A percentile compares a stretch with the other conserved stretches of the same genome.
Conservation (phyloP, 2,888 invertebrate species). For the Abrostola triplasia region DNA sequence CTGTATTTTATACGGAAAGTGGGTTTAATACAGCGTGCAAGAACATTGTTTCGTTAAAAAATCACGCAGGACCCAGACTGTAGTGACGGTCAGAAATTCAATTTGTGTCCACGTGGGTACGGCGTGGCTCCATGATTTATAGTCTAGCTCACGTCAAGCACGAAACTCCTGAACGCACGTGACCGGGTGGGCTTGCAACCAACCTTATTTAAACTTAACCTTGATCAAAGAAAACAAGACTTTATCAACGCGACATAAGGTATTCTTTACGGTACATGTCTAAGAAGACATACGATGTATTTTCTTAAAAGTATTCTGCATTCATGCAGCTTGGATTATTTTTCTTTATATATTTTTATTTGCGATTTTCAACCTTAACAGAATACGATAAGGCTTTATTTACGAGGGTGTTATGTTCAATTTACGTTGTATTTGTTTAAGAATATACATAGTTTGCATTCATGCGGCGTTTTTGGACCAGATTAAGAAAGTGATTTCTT, state of each 20-base stretch:
- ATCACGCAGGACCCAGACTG: constrained; percentile 15
- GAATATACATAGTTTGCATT: constrained; percentile 4
- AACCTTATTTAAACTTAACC: constrained; percentile 5
- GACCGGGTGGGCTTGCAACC: constrained; percentile 27
- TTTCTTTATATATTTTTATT: constrained; percentile 10
- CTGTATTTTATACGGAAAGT: neutral
- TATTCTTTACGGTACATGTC: neutral
- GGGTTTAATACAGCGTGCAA: neutral
- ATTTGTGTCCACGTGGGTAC: constrained; percentile 45
- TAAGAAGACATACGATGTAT: neutral
- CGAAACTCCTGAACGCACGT: constrained; percentile 47
- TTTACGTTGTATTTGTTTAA: neutral
- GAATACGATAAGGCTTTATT: neutral
- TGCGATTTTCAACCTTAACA: constrained; percentile 3
- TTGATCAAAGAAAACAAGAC: neutral
- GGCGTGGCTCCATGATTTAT: constrained; percentile 49
- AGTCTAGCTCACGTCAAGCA: constrained; percentile 37
- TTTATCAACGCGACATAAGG: accelerated
- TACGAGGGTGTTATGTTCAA: neutral
- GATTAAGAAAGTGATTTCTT: constrained; percentile 49
- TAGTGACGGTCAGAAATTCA: constrained; percentile 49
- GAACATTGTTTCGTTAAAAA: constrained; percentile 25
- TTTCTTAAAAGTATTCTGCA: constrained; percentile 1
- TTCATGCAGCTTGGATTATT: constrained; percentile 24
- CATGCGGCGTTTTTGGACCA: constrained; percentile 1